phyloP scores from a whole-genome alignment of 2,797 vertebrate genomes.

The Notolabrus celidotus region DNA sequence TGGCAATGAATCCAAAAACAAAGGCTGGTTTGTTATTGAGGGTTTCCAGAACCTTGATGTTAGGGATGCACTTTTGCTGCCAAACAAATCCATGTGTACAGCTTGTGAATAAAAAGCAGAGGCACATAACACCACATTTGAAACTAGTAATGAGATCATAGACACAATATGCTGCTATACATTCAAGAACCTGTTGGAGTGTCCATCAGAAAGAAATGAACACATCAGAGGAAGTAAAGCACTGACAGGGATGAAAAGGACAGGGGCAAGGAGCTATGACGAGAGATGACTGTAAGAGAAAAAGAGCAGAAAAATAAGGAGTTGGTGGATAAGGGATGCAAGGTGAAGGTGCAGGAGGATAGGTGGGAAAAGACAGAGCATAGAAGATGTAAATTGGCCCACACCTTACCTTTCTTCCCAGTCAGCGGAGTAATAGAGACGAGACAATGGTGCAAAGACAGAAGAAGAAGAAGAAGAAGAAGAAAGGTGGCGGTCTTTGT shows the following conservation, averaged over 20 bases:
- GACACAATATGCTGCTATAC: neutral
- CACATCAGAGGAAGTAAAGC: constrained; percentile 30
- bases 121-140: neutral
- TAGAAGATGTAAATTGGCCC: constrained; percentile 33
- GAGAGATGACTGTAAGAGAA: neutral
- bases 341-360: constrained; percentile 8
- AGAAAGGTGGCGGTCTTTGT: neutral
- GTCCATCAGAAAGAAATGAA: constrained; percentile 32
- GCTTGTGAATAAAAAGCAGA: constrained; percentile 5
- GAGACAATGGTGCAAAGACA: constrained; percentile 27
- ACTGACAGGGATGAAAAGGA: constrained; percentile 12
- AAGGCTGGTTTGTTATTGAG: no score
- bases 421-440: constrained; percentile 36
- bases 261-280: constrained; percentile 9
- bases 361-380: constrained; percentile 8
- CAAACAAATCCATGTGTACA: constrained; percentile 7
- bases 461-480: no score
- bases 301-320: neutral
- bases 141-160: constrained; percentile 11
- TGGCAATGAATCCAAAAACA: no score
- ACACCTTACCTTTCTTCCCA: constrained; percentile 29
- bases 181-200: constrained; percentile 13
- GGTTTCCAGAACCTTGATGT: neutral
- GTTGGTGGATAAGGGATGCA: neutral
- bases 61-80: neutral